phyloP scores from a whole-genome alignment of 2,113 vertebrate genomes.

The Cryptomyrus ogoouensis region DNA sequence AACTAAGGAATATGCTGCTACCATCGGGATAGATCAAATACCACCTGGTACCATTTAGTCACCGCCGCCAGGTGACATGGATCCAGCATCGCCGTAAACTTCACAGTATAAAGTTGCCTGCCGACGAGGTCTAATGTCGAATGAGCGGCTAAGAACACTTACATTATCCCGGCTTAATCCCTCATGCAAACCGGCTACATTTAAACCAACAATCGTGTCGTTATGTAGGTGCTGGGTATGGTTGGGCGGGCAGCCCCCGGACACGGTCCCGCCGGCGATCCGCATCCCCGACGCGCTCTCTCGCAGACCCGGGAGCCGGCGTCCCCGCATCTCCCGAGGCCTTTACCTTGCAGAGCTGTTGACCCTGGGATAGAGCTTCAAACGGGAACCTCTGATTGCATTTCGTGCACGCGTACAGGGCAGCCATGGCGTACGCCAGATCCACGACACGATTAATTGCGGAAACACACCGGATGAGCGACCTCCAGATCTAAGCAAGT shows the following conservation, averaged over 20 bases:
- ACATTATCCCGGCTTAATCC: background rate
- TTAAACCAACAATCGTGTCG: background rate
- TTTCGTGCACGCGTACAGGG: constrained; percentile 93
- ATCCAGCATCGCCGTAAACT: background rate
- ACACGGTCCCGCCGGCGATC: background rate
- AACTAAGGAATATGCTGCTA: background rate
- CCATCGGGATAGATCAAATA: background rate
- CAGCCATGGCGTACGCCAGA: constrained; percentile 33
- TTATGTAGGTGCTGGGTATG: background rate
- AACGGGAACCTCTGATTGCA: constrained; percentile 94
- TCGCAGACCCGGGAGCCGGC: background rate
- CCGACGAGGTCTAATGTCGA: background rate
- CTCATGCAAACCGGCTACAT: background rate
- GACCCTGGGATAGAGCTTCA: constrained; percentile 93
- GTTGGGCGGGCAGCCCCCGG: background rate
- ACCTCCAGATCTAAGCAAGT: background rate
- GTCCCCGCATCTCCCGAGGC: constrained; percentile 18
- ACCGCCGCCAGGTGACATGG: background rate
- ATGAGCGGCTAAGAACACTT: background rate
- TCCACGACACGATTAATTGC: background rate
- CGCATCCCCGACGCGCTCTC: background rate
- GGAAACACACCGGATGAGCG: background rate
- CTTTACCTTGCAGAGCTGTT: constrained; percentile 91
- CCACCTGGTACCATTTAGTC: background rate
- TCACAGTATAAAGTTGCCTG: background rate